Conservation (phyloP, 64 coral and sea anemone genomes). For the Porites australiensis region DNA sequence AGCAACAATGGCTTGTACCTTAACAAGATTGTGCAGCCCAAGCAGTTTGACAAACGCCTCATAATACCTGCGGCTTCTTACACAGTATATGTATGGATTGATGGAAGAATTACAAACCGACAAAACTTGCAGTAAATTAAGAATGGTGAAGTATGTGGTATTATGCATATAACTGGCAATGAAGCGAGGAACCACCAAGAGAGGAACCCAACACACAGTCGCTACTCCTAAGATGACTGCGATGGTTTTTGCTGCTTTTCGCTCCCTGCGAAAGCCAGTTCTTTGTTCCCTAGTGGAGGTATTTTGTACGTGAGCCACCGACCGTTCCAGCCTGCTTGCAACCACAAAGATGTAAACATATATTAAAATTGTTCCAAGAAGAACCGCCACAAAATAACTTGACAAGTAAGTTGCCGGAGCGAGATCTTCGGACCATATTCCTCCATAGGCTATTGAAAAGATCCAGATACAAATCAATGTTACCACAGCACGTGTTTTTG, state of each 20-base stretch:
- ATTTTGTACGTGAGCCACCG: neutral
- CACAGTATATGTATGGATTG: constrained; percentile 45
- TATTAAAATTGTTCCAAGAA: constrained; percentile 20
- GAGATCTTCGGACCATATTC: neutral
- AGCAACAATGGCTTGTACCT: neutral
- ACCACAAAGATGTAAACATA: constrained; percentile 36
- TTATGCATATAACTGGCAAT: neutral
- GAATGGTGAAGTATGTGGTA: neutral
- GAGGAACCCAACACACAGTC: neutral
- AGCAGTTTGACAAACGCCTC: neutral
- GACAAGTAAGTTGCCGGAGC: neutral
- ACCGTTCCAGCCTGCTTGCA: neutral
- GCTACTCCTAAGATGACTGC: constrained; percentile 34
- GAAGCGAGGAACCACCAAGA: constrained; percentile 9
- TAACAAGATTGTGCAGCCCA: neutral
- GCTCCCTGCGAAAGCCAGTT: neutral
- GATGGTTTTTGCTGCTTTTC: constrained; percentile 50
- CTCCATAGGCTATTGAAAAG: constrained; percentile 26
- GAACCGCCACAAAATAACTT: constrained; percentile 19
- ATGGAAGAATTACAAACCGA: constrained; percentile 47
- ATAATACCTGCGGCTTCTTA: constrained; percentile 26
- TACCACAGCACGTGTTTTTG: neutral
- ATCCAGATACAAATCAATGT: constrained; percentile 12
- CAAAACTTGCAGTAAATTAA: neutral
- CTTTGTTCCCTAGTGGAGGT: neutral